Evolutionary conservation across 1,140 invertebrate genomes (phyloP).

Genomic region (Kradibia gibbosae): DNA sequence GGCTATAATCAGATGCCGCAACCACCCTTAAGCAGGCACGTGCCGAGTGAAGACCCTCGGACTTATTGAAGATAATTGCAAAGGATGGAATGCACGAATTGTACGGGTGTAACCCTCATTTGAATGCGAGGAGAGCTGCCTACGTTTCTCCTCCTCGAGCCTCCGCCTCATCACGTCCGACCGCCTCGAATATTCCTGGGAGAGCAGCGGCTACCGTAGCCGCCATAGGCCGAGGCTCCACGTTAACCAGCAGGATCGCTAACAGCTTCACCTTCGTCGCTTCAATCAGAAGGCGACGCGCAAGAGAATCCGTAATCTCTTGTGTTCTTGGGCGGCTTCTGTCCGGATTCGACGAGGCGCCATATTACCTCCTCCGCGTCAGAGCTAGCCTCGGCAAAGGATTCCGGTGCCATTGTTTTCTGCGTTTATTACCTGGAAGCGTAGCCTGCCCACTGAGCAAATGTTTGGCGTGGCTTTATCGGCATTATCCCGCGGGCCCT

Average conservation of each 20-base stretch:
- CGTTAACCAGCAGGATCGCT: not conserved
- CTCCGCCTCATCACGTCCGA: not conserved
- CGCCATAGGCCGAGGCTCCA: too few species aligned
- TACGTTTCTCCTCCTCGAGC: not conserved
- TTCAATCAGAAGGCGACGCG: constrained; percentile 9
- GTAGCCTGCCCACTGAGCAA: too few species aligned
- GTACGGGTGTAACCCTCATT: constrained; percentile 44
- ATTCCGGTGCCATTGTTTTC: too few species aligned
- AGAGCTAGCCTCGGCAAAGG: too few species aligned
- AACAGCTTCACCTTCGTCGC: constrained; percentile 7
- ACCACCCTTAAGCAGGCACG: not conserved
- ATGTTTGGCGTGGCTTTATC: too few species aligned
- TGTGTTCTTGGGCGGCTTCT: too few species aligned
- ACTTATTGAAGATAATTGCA: constrained; percentile 48
- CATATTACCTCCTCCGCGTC: too few species aligned
- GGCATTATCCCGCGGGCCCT: too few species aligned
- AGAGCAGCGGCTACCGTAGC: too few species aligned
- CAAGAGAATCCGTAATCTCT: not conserved
- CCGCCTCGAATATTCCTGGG: not conserved
- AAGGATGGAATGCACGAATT: constrained; percentile 13
- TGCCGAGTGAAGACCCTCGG: not conserved
- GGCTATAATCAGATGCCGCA: constrained; percentile 29
- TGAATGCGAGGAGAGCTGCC: constrained; percentile 19
- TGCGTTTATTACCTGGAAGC: too few species aligned
- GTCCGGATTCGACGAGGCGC: too few species aligned